These are phyloP conservation scores for Drosophila tsacasi DNA, from an alignment of 1,140 invertebrate genomes.

Conservation along the genomic window DNA sequence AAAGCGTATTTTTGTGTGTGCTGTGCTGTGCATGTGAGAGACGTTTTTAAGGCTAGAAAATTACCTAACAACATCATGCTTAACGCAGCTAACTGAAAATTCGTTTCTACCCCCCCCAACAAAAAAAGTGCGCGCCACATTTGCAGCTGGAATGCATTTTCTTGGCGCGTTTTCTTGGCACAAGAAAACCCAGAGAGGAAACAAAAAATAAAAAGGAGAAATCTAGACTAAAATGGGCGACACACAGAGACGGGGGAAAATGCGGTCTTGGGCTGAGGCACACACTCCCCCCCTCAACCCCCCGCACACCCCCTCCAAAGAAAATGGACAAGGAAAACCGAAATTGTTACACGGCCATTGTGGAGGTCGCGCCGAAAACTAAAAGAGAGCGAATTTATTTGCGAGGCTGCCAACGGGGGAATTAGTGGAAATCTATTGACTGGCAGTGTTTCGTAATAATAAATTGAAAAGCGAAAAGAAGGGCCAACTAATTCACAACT, in stretches of 20 bases:
- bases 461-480: slow-evolving; percentile 24
- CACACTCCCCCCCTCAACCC: too few relatives aligned
- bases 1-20: slow-evolving; percentile 23
- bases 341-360: slow-evolving; percentile 82
- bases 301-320: background rate
- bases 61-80: slow-evolving; percentile 43
- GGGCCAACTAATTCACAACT: slow-evolving; percentile 30
- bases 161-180: slow-evolving; percentile 60
- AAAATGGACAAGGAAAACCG: slow-evolving; percentile 35
- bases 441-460: slow-evolving; percentile 39
- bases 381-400: slow-evolving; percentile 37
- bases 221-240: slow-evolving; percentile 1
- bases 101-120: too few relatives aligned
- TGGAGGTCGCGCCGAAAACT: slow-evolving; percentile 67
- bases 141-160: slow-evolving; percentile 39
- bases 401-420: slow-evolving; percentile 43
- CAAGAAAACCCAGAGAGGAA: background rate
- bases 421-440: slow-evolving; percentile 31
- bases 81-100: slow-evolving; percentile 34
- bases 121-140: slow-evolving; percentile 24
- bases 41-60: slow-evolving; percentile 37
- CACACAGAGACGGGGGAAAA: background rate
- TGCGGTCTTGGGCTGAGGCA: background rate
- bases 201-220: slow-evolving; percentile 3
- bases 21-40: slow-evolving; percentile 6